These are phyloP conservation scores for Pocillopora meandrina DNA, from an alignment of 92 coral and sea anemone species.

Conservation along the genomic window DNA sequence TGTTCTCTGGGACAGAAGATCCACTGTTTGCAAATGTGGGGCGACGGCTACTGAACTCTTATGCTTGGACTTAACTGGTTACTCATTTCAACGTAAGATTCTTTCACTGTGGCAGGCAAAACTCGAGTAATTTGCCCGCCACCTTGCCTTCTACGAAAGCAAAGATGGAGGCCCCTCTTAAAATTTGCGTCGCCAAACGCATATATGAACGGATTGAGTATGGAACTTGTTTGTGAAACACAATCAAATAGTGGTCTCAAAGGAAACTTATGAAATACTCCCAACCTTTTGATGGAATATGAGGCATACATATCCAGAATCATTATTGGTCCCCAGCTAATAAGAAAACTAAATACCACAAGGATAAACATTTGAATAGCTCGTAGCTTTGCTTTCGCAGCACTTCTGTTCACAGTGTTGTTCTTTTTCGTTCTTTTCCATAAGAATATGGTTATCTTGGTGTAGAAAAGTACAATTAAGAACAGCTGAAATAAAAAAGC, in stretches of 20 bases:
- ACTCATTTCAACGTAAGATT: background rate
- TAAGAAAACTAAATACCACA: conserved; percentile 57
- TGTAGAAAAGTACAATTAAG: conserved; percentile 3
- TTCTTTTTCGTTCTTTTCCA: conserved; percentile 21
- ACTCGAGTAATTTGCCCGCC: background rate
- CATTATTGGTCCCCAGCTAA: conserved; percentile 84
- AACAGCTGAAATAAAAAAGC: conserved; percentile 29
- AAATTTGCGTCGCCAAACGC: conserved; percentile 76
- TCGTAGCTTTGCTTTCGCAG: conserved; percentile 51
- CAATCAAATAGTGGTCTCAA: conserved; percentile 47
- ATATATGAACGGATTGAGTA: conserved; percentile 63
- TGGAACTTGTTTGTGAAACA: conserved; percentile 58
- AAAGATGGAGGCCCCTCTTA: conserved; percentile 23
- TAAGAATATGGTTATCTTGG: conserved; percentile 33
- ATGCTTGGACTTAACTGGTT: background rate
- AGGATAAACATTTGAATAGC: conserved; percentile 54
- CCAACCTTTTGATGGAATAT: background rate
- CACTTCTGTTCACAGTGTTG: background rate
- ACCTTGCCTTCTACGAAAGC: background rate
- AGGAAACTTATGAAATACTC: conserved; percentile 2
- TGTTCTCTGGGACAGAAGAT: too few relatives aligned
- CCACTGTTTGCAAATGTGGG: too few relatives aligned
- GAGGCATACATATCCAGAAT: conserved; percentile 43
- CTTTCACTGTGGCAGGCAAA: background rate
- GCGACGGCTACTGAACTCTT: too few relatives aligned